phyloP scores from a whole-genome alignment of 1,140 invertebrate genomes.

The Meloidogyne hapla region DNA sequence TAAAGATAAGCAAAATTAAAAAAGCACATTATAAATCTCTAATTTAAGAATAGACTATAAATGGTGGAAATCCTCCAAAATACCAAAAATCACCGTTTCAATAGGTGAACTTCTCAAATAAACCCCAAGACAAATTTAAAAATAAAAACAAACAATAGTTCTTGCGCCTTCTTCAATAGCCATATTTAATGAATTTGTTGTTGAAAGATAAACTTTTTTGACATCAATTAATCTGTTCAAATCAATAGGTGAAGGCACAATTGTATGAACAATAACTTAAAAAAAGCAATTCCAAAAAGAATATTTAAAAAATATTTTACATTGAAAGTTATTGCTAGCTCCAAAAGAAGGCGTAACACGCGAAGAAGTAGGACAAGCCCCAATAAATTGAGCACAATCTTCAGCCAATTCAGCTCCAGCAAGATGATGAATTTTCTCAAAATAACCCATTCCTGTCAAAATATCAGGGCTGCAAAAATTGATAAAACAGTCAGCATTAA shows the following conservation, averaged over 20 bases:
- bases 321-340: constrained; percentile 35
- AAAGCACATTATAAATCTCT: not conserved
- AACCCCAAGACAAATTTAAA: too few species aligned
- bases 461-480: constrained; percentile 37
- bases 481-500: constrained; percentile 26
- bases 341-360: constrained; percentile 28
- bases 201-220: constrained; percentile 34
- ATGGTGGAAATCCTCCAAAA: too few species aligned
- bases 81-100: too few species aligned
- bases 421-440: constrained; percentile 34
- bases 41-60: too few species aligned
- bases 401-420: constrained; percentile 25
- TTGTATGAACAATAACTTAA: constrained; percentile 51
- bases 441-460: constrained; percentile 23
- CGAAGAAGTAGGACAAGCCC: constrained; percentile 34
- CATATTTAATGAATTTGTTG: constrained; percentile 45
- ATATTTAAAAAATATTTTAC: constrained; percentile 7
- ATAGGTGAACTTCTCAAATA: too few species aligned
- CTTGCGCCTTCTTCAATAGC: constrained; percentile 40
- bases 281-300: not conserved
- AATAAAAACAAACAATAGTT: constrained; percentile 40
- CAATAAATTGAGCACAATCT: constrained; percentile 28
- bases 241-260: constrained; percentile 35
- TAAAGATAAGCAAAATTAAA: not conserved
- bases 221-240: constrained; percentile 34